A percentile compares a stretch with the other conserved stretches of the same genome.
phyloP scores from a whole-genome alignment of 1,140 invertebrate genomes.

The Hypsibius dujardini region DNA sequence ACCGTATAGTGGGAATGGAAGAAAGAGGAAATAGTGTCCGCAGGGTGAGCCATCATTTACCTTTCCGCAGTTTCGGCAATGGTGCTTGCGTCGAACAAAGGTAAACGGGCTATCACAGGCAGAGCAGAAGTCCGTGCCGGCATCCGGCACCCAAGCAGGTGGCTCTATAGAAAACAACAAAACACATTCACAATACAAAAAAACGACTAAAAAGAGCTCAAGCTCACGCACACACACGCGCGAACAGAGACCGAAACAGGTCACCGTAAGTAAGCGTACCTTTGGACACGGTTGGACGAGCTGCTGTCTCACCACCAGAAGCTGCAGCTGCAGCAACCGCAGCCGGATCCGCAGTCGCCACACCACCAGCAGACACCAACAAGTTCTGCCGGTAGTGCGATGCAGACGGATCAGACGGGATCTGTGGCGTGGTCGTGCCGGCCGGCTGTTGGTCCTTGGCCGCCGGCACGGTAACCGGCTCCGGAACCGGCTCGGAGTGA shows the following conservation, averaged over 20 bases:
- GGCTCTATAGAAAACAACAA: conserved; percentile 41
- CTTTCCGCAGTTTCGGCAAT: conserved; percentile 75
- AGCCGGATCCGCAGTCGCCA: too few species aligned
- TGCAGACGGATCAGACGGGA: conserved; percentile 26
- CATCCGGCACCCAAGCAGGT: conserved; percentile 78
- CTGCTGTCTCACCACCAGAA: too few species aligned
- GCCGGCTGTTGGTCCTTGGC: neutral
- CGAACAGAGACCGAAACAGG: too few species aligned
- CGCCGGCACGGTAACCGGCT: too few species aligned
- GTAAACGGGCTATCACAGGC: conserved; percentile 75
- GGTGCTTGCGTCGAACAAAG: conserved; percentile 77
- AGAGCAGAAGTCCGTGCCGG: conserved; percentile 77
- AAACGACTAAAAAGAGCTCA: conserved; percentile 32
- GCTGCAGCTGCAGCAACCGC: too few species aligned
- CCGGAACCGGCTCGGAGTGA: conserved; percentile 37
- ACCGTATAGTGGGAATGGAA: too few species aligned
- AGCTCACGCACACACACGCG: conserved; percentile 26
- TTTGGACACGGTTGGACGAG: neutral
- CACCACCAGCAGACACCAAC: conserved; percentile 21
- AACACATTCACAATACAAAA: conserved; percentile 26
- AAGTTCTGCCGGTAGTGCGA: conserved; percentile 21
- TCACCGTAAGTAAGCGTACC: too few species aligned
- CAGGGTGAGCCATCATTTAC: conserved; percentile 31
- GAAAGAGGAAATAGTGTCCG: conserved; percentile 11
- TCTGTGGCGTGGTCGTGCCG: neutral